Base-by-base conservation (phyloP, 2,113 vertebrate species). In the Heterochromis multidens region DNA sequence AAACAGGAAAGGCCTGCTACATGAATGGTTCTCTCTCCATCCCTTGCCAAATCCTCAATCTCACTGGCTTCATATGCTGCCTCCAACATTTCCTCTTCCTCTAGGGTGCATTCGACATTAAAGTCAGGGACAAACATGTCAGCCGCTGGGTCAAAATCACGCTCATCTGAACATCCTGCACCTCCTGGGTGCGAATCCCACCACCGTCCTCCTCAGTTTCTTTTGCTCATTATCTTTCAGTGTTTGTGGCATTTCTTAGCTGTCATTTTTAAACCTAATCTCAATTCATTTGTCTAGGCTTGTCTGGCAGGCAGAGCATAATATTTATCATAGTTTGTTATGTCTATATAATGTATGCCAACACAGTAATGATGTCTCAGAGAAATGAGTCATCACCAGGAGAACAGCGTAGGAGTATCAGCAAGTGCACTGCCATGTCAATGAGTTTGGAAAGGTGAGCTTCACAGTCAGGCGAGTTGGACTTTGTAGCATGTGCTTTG, bases 91-190 rank as follows among this genome's bases (percentile, higher is more conserved):
- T 99, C 98, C 94, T 99, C 98, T 86, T 99, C 98, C 91, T 99
- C 98, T 95, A 99, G 92, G 58, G 98, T 99, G 81, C 97, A 96
- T 90, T 99, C 99, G 87, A 99, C 99, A 91, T 99, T 98, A 93
- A 97, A 99, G 95, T 99, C 98, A 91, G 99, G 98, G 90, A 99
- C 97, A 82, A 99, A 96, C 98, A 99, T 99, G 87, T 99, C 98
- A 95, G 97, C 98, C 60, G 97, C 97, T 72, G 97, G 98, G 94
- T 99, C 97, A 89, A 99, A 99, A 89, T 99, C 97, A 94, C 97
- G 97, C 96, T 99, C 98, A 82, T 97, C 97, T 74, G 97, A 97
- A 94, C 95, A 94, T 93, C 96, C 97, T 93, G 97, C 97, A 95
- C 97, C 97, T 95, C 97, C 97, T 97, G 79, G 78, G 25, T 74